Base-by-base conservation (phyloP, 2,113 vertebrate genomes). In the Electrona antarctica region DNA sequence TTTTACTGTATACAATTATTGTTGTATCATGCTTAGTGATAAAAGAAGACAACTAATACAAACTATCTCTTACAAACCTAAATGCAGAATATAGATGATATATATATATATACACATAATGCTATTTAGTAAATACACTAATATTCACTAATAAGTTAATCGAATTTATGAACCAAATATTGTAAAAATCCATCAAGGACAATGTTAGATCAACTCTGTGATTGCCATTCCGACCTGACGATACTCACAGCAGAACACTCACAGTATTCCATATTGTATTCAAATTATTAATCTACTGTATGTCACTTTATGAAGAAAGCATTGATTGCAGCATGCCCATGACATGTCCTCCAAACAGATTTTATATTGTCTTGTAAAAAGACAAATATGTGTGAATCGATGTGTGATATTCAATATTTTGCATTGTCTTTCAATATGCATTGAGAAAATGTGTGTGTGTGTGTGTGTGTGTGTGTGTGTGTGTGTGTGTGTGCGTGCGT, bases 321-420 rank as follows among this genome's bases (percentile, higher is more conserved):
- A 71, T 68, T 69, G 47, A 81, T 75, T 77, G 81, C 89, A 88
- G 90, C 90, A 91, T 91, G 88, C 71, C 77, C 77, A 73, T 52
- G 4, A 79, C 75, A 68, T 45, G 58, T 71, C 69, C 68, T 77
- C 60, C 81, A 73, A 71, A 77, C 76, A 78, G 49, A 69, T 84
- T 85, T 65, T 80, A 73, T 80, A 73, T 80, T 51, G 57, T 84
- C 72, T 28, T 79, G 8, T 79, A 80, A 67, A 71, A 45, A 33
- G 33, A 41, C 33, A 41, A 41, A 41, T 79, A 71, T 74, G 73
- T 72, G 64, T 69, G 73, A 70, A 28, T 65, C 52, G 67, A 74
- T 58, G 74, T 64, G 83, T 71, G 70, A 61, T 72, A 57, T 77
- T 87, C 67, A 69, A 51, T 13, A 7, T 28, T 9, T 70, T 56